Conservation (phyloP, 2,888 invertebrate genomes). For the Petrolisthes cinctipes region DNA sequence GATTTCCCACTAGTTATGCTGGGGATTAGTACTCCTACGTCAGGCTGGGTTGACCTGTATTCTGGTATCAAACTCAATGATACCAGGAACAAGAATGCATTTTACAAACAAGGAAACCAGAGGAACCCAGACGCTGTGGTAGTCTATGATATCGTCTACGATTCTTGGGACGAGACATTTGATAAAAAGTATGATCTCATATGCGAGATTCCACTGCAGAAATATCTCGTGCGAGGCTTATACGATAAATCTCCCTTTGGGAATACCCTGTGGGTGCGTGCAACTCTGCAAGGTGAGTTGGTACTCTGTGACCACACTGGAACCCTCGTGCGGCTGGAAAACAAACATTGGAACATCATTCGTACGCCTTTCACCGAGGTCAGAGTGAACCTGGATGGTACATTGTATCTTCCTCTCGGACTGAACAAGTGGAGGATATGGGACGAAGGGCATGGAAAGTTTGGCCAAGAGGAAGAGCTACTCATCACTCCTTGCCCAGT, state of each 20-base stretch:
- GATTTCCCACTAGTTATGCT: background rate
- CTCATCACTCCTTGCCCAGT: background rate
- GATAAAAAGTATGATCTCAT: background rate
- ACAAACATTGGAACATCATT: background rate
- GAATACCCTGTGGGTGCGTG: background rate
- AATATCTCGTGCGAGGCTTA: background rate
- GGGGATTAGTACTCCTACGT: background rate
- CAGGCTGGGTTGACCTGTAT: conserved; percentile 19
- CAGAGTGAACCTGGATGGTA: background rate
- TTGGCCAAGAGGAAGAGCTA: background rate
- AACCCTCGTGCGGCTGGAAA: background rate
- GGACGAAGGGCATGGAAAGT: background rate
- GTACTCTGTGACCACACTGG: background rate
- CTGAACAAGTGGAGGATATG: background rate
- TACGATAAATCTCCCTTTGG: background rate
- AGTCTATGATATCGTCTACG: background rate
- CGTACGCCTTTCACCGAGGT: background rate
- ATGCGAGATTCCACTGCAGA: background rate
- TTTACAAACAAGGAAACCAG: background rate
- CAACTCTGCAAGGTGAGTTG: background rate
- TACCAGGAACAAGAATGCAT: background rate
- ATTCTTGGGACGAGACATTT: background rate
- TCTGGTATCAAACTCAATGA: background rate
- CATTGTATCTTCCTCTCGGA: background rate
- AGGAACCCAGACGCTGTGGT: background rate